Base-by-base conservation (phyloP, 2,797 vertebrate genomes). In the Odontamblyopus rebecca region DNA sequence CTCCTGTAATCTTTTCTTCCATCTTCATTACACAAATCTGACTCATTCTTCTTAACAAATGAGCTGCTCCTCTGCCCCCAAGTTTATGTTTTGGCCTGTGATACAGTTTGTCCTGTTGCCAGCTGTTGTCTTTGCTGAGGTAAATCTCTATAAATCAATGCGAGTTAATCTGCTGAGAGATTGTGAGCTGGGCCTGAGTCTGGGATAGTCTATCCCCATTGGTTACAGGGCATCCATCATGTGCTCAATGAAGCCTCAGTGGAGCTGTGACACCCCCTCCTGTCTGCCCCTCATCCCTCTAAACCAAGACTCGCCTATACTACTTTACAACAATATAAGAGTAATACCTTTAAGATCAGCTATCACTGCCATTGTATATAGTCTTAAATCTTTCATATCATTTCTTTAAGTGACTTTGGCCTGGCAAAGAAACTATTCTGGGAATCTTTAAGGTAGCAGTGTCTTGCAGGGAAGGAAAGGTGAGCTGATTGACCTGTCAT, bases 381-480 rank as follows among this genome's bases (percentile, higher is more conserved):
- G 5, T 64, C 29, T 16, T 9, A 13, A 26, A 41, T 44, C 12
- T 50, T 27, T 50, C 23, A 66, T 13, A 50, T 66, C 0, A 29
- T 82, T 77, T 71, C 77, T 85, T 74, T 48, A 2, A 67, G 63
- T 75, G 71, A 80, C 68, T 72, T 72, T 67, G 71, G 54, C 78
- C 67, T n/a, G 1, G 27, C 2, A 30, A 30, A 30, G n/a, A 66
- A 66, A 18, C 63, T 44, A 23, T 66, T 29, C 9, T 27, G 63
- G 8, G 0, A 26, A 27, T 89, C 94, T 96, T 86, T 83, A 94
- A 74, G 93, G 94, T 93, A 69, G 93, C 93, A 38, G 88, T 92
- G 95, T 90, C 93, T 93, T 54, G 92, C 93, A 90, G 93, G 93
- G 89, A 90, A 60, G 94, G 97, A 97, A 94, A 94, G 94, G 74